Evolutionary conservation across 2,797 vertebrate species (phyloP), one percentile per base, ranked within the genome.

Genomic region (Siniperca obscura): DNA sequence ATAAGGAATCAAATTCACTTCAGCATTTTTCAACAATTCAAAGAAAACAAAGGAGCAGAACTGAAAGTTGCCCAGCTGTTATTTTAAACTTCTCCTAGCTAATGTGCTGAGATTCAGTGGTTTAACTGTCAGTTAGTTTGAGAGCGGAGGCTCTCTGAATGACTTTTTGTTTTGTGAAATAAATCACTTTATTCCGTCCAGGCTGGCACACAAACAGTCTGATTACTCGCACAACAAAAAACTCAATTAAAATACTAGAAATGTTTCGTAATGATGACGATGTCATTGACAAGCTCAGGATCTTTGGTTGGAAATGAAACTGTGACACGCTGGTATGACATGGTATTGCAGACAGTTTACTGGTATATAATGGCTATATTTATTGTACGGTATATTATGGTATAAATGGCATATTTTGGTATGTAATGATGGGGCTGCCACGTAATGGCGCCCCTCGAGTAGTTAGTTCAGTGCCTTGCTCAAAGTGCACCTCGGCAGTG

Each of bases 151-250:
- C 48, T 34, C 42, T 25, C 19, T 59, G 34, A 21, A 59, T 40
- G n/a, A 40, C 22, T 74, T 30, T 25, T 71, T 21, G 22, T 46
- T 78, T 71, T 48, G 38, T 25, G 11, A 53, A 46, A 14, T 62
- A 67, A 27, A 21, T 70, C 11, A 17, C 25, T 5, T 55, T 25
- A 55, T 55, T 55, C 53, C 5, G 22, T 2, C 11, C 53, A 13
- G 3, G 25, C 22, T 25, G 22, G 11, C 53, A 55, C n/a, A 55
- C 53, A 55, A 25, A 9, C n/a, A 4, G 21, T n/a, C 9, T n/a
- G 52, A n/a, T 22, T 21, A 22, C 7, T 52, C 9, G 22, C 52
- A 53, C 21, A 22, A n/a, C 22, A n/a, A 22, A 53, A 52, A 7
- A 10, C 17, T 10, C 2, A 9, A 53, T 53, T n/a, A 12, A 48